Evolutionary conservation across 2,797 vertebrate species (phyloP).

Genomic region (Syngnathus rostellatus): DNA sequence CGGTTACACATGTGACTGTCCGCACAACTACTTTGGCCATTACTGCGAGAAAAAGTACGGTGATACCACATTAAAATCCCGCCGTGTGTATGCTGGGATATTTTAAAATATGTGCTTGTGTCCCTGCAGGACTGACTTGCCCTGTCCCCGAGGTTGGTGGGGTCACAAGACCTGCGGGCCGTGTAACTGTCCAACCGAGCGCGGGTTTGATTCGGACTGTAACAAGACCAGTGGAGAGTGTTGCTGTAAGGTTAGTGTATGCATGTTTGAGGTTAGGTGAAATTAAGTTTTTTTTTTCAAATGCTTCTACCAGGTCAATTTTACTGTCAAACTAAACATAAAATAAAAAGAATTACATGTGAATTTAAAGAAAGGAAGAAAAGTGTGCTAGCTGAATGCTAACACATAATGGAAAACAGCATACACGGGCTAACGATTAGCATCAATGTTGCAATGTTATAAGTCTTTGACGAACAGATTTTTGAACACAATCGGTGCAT

Average conservation of each 20-base stretch:
- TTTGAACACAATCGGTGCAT: no score
- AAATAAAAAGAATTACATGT: no score
- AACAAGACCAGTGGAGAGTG: constrained; percentile 92
- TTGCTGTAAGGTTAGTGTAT: constrained; percentile 80
- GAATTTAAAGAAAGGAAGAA: no score
- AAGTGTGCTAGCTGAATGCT: no score
- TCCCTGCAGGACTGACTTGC: constrained; percentile 72
- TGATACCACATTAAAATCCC: constrained; percentile 9
- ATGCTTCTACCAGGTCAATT: no score
- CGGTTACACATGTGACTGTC: constrained; percentile 84
- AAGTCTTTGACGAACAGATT: no score
- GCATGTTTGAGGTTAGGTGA: no score
- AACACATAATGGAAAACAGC: no score
- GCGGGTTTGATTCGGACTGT: constrained; percentile 88
- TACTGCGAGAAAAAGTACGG: constrained; percentile 87
- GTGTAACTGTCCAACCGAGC: constrained; percentile 78
- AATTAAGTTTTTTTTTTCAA: not conserved
- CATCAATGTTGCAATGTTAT: no score
- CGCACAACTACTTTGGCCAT: constrained; percentile 78
- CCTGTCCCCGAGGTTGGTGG: constrained; percentile 92
- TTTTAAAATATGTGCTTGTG: not conserved
- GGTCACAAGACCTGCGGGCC: constrained; percentile 91
- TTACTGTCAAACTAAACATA: no score
- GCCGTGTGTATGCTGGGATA: not conserved
- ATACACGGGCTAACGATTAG: no score